Evolutionary conservation across 2,797 vertebrate species (phyloP).

Genomic region (Ctenopoma multispine): DNA sequence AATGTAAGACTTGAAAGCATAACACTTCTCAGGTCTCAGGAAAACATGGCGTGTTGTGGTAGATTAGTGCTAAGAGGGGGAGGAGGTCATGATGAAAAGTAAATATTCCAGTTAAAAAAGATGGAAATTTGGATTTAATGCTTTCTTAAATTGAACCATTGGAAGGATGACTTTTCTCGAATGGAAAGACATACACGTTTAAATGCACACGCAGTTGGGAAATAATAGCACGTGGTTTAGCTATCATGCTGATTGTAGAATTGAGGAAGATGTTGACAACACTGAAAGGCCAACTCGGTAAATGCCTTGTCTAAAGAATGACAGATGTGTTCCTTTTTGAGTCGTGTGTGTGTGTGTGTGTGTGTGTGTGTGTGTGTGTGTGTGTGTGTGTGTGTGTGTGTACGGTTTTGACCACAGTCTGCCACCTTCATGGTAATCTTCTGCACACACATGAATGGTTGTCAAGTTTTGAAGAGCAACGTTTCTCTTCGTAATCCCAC

Average conservation of each 20-base stretch:
- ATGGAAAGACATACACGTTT: constrained; percentile 10
- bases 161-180: neutral
- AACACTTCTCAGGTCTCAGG: constrained; percentile 16
- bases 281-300: constrained; percentile 1
- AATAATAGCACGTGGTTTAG: neutral
- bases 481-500: constrained; percentile 68
- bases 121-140: constrained; percentile 27
- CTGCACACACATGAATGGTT: constrained; percentile 40
- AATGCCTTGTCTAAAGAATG: constrained; percentile 8
- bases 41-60: constrained; percentile 36
- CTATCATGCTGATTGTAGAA: constrained; percentile 8
- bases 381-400: constrained; percentile 7
- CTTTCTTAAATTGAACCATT: neutral
- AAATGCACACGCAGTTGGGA: neutral
- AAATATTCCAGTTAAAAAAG: constrained; percentile 37
- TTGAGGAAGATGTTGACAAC: constrained; percentile 5
- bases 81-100: constrained; percentile 24
- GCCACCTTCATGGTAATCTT: constrained; percentile 42
- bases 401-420: constrained; percentile 31
- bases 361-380: neutral
- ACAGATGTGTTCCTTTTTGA: neutral
- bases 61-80: constrained; percentile 25
- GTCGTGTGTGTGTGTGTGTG: constrained; percentile 6
- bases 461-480: constrained; percentile 57
- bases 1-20: no score